phyloP scores from a whole-genome alignment of 2,888 invertebrate species.

The Patella caerulea region DNA sequence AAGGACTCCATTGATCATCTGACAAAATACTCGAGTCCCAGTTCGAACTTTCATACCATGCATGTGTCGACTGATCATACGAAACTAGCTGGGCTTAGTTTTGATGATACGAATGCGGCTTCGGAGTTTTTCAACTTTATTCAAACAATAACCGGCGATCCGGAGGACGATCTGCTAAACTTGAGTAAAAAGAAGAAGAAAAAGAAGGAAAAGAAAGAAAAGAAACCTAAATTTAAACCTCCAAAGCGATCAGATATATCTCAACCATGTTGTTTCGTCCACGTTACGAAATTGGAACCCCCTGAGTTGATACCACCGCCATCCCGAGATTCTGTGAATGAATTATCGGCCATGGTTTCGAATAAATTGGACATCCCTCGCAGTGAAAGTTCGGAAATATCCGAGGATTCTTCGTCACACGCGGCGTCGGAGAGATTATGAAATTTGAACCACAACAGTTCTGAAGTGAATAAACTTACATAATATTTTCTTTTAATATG shows the following conservation, averaged over 20 bases:
- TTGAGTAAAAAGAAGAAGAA: constrained; percentile 73
- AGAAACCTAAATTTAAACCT: constrained; percentile 70
- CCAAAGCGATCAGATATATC: constrained; percentile 87
- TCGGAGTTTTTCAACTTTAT: constrained; percentile 75
- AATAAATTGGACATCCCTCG: constrained; percentile 42
- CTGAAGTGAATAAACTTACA: too few species aligned
- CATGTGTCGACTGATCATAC: constrained; percentile 84
- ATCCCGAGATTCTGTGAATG: constrained; percentile 24
- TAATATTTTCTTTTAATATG: too few species aligned
- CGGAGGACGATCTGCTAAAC: constrained; percentile 83
- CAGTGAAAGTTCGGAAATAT: constrained; percentile 50
- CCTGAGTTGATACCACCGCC: constrained; percentile 39
- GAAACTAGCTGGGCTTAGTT: constrained; percentile 83
- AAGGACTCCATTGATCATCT: constrained; percentile 85
- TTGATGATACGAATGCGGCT: constrained; percentile 82
- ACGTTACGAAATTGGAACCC: constrained; percentile 82
- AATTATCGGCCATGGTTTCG: constrained; percentile 38
- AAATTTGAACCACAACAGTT: neutral
- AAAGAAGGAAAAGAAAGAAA: constrained; percentile 49
- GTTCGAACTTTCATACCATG: constrained; percentile 83
- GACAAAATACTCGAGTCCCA: constrained; percentile 80
- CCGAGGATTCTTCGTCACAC: constrained; percentile 43
- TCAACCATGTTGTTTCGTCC: constrained; percentile 87
- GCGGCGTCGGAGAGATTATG: constrained; percentile 30
- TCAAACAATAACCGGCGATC: constrained; percentile 81